These are phyloP conservation scores for Ursus arctos DNA, from an alignment of 2,113 vertebrate species.

Conservation along the genomic window DNA sequence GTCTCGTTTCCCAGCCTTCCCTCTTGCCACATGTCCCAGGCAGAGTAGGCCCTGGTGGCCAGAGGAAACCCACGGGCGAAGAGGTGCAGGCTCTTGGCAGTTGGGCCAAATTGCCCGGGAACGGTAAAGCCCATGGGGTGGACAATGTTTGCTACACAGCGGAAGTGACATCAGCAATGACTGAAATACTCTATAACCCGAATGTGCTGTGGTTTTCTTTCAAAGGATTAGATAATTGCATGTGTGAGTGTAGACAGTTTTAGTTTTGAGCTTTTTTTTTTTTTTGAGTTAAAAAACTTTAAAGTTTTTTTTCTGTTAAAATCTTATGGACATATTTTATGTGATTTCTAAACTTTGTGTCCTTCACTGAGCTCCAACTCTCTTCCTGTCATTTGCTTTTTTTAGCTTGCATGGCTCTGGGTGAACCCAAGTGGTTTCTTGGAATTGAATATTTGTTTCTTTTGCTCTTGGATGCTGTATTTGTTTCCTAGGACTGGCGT, in stretches of 20 bases:
- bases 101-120: neutral
- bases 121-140: neutral
- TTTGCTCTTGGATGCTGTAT: neutral
- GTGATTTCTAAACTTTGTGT: neutral
- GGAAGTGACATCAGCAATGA: neutral
- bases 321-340: neutral
- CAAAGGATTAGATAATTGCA: neutral
- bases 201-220: neutral
- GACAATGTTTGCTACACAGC: neutral
- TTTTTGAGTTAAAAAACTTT: neutral
- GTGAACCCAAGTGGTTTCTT: neutral
- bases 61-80: neutral
- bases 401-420: neutral
- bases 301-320: neutral
- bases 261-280: neutral
- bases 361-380: neutral
- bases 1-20: neutral
- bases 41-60: neutral
- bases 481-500: neutral
- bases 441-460: neutral
- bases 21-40: neutral
- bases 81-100: neutral
- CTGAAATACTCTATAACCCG: neutral
- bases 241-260: neutral
- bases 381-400: neutral